These are phyloP conservation scores for Popillia japonica DNA, from an alignment of 1,140 invertebrate genomes.

Conservation along the genomic window DNA sequence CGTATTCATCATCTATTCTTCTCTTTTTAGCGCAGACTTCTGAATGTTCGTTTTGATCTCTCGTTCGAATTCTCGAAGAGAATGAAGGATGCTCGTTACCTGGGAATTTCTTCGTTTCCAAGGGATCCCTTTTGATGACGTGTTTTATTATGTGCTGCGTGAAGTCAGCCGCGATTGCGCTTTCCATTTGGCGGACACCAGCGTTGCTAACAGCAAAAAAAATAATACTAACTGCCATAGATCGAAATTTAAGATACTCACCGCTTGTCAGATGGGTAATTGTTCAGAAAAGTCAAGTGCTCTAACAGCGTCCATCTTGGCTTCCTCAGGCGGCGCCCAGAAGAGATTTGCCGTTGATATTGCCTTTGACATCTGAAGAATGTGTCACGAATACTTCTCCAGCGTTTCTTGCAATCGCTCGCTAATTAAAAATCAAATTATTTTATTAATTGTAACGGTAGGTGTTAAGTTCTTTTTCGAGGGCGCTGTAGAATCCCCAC, in stretches of 20 bases:
- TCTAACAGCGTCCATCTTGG: not conserved
- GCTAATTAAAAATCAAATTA: not conserved
- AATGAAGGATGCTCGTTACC: not conserved
- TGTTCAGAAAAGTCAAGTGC: not conserved
- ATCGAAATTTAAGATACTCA: not conserved
- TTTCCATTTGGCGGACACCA: not conserved
- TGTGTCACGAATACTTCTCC: not conserved
- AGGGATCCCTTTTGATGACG: not conserved
- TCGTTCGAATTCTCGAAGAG: not conserved
- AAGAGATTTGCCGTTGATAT: not conserved
- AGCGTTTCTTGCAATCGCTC: not conserved
- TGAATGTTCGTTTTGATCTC: not conserved
- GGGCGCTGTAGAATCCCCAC: not conserved
- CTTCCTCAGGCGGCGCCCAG: not conserved
- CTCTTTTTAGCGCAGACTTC: not conserved
- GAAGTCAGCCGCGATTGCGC: not conserved
- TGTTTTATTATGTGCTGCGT: not conserved
- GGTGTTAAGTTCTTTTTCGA: not conserved
- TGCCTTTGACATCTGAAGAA: not conserved
- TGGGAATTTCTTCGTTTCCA: not conserved
- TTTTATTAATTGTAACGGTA: not conserved
- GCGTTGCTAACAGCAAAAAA: too few species aligned
- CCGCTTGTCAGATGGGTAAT: not conserved
- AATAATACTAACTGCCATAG: not conserved
- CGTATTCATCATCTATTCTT: not conserved